A percentile compares a stretch with the other conserved stretches of the same genome.
Conservation (phyloP, 2,888 invertebrate species). For the Endotricha flammealis region DNA sequence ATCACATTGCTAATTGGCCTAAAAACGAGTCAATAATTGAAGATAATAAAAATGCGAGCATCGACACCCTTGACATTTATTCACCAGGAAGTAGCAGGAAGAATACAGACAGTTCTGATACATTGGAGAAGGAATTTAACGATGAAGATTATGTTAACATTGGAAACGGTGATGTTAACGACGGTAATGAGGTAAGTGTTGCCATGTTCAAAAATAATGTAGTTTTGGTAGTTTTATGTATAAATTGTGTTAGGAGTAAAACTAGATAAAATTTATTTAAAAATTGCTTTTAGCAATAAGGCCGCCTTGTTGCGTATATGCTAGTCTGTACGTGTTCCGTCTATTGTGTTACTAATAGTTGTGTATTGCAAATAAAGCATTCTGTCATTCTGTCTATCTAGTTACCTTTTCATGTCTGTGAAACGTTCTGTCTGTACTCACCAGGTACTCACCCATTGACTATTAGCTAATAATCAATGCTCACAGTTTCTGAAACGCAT, state of each 20-base stretch:
- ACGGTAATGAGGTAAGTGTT: slow-evolving; percentile 48
- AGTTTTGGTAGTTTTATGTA: slow-evolving; percentile 10
- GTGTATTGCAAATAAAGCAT: no score
- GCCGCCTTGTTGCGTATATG: no score
- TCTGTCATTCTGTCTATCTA: no score
- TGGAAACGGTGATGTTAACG: slow-evolving; percentile 38
- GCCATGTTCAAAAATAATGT: slow-evolving; percentile 2
- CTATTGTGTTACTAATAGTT: no score
- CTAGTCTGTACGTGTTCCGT: no score
- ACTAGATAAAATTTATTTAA: slow-evolving; percentile 3
- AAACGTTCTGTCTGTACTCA: no score
- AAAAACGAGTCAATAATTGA: slow-evolving; percentile 38
- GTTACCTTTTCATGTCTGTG: no score
- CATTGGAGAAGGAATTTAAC: slow-evolving; percentile 57
- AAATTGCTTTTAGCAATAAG: no score
- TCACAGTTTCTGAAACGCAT: no score
- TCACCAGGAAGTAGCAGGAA: slow-evolving; percentile 62
- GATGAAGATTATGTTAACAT: slow-evolving; percentile 59
- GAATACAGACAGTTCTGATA: slow-evolving; percentile 66
- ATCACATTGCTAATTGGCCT: slow-evolving; percentile 62
- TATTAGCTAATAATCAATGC: no score
- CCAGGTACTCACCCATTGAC: no score
- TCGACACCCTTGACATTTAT: slow-evolving; percentile 57
- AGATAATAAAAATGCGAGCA: slow-evolving; percentile 49
- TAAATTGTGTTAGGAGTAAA: slow-evolving; percentile 2